Percentiles rank a stretch among this genome's conserved stretches.
Conservation (phyloP, 2,888 invertebrate species). For the Stenichneumon culpator region DNA sequence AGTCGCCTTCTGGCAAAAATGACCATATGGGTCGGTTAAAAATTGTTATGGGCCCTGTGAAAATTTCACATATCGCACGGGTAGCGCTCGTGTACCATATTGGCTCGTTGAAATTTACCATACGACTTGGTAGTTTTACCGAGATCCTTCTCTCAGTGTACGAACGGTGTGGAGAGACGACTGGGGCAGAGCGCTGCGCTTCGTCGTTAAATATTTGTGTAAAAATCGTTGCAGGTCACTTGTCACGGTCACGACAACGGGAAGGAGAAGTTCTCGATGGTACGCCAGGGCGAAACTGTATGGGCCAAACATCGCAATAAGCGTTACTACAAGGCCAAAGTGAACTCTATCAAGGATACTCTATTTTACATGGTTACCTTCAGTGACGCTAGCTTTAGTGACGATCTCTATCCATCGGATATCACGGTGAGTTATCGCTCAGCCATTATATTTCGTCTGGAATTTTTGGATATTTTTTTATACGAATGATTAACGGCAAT, state of each 20-base stretch:
- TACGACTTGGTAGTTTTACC: too few species aligned
- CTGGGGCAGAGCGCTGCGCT: background rate
- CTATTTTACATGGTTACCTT: constrained; percentile 88
- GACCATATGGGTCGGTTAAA: too few species aligned
- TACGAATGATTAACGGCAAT: background rate
- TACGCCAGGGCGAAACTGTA: constrained; percentile 85
- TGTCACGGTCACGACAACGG: constrained; percentile 80
- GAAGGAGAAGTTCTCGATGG: constrained; percentile 79
- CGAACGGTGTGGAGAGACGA: background rate
- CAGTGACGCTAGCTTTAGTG: constrained; percentile 87
- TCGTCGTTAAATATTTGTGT: constrained; percentile 1
- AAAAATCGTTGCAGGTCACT: constrained; percentile 74
- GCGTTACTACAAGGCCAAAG: constrained; percentile 87
- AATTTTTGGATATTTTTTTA: background rate
- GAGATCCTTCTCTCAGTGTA: too few species aligned
- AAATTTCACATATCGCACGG: too few species aligned
- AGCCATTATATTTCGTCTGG: background rate
- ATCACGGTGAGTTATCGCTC: constrained; percentile 85
- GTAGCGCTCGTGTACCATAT: too few species aligned
- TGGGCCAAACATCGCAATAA: constrained; percentile 88
- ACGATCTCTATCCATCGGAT: constrained; percentile 87
- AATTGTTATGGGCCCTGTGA: too few species aligned
- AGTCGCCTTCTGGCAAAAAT: too few species aligned
- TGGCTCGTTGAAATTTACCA: too few species aligned
- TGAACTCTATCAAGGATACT: constrained; percentile 85